phyloP scores from a whole-genome alignment of 2,888 invertebrate genomes.

The Lasioglossum zephyrum region DNA sequence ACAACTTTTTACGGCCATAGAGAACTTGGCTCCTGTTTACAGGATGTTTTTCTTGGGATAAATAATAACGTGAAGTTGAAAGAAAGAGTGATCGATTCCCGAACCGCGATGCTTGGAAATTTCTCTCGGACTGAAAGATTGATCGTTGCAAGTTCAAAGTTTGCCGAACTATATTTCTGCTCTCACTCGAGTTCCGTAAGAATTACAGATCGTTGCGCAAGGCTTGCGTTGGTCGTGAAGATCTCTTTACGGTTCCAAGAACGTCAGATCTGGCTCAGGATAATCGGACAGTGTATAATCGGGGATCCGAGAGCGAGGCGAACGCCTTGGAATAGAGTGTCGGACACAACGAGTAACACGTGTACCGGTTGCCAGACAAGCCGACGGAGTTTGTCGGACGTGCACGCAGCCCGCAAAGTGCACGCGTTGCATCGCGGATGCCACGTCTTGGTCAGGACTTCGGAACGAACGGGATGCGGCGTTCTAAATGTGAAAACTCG shows the following conservation, averaged over 20 bases:
- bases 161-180: background rate
- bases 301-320: constrained; percentile 23
- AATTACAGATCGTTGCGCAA: background rate
- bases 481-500: constrained; percentile 23
- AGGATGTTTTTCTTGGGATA: background rate
- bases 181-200: background rate
- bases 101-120: too few species aligned
- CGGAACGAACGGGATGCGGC: background rate
- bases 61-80: background rate
- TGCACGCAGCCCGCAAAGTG: constrained; percentile 49
- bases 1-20: too few species aligned
- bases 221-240: background rate
- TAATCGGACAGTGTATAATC: constrained; percentile 13
- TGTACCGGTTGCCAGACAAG: constrained; percentile 46
- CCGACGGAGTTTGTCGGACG: constrained; percentile 25
- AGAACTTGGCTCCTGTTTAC: too few species aligned
- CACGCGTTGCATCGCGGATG: constrained; percentile 24
- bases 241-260: background rate
- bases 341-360: constrained; percentile 44
- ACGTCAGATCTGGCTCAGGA: background rate
- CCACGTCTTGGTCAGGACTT: constrained; percentile 28
- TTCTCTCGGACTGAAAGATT: background rate
- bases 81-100: too few species aligned
- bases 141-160: background rate
- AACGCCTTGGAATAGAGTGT: constrained; percentile 23